phyloP scores from a whole-genome alignment of 64 coral and sea anemone species.

The Astreopora myriophthalma region DNA sequence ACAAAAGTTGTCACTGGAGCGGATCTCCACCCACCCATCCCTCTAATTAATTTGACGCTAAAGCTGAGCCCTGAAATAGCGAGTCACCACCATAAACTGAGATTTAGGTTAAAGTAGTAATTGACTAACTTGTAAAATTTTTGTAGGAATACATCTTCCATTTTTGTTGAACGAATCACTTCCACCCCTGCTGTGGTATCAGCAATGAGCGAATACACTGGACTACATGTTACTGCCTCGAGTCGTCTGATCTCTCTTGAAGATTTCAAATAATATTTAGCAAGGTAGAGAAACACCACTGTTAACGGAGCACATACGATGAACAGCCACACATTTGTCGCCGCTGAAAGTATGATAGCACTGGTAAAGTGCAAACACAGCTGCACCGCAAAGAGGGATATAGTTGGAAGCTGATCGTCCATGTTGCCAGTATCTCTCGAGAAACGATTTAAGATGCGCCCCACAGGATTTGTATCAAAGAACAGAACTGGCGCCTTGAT shows the following conservation, averaged over 20 bases:
- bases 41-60: no score
- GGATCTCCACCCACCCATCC: no score
- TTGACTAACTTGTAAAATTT: slow-evolving; percentile 56
- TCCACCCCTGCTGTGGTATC: slow-evolving; percentile 67
- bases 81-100: no score
- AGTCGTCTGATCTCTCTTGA: slow-evolving; percentile 61
- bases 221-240: slow-evolving; percentile 62
- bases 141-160: slow-evolving; percentile 40
- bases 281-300: slow-evolving; percentile 12
- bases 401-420: slow-evolving; percentile 25
- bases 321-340: slow-evolving; percentile 53
- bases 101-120: background rate
- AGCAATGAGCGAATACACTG: slow-evolving; percentile 68
- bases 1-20: no score
- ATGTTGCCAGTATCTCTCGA: slow-evolving; percentile 69
- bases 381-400: background rate
- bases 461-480: slow-evolving; percentile 74
- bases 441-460: slow-evolving; percentile 79
- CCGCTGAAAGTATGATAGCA: slow-evolving; percentile 11
- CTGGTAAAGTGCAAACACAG: background rate
- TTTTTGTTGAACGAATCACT: slow-evolving; percentile 65
- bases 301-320: slow-evolving; percentile 36
- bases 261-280: slow-evolving; percentile 44
- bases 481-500: slow-evolving; percentile 60
- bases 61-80: no score